Base-by-base conservation (phyloP, 2,888 invertebrate genomes). In the Melolontha melolontha region DNA sequence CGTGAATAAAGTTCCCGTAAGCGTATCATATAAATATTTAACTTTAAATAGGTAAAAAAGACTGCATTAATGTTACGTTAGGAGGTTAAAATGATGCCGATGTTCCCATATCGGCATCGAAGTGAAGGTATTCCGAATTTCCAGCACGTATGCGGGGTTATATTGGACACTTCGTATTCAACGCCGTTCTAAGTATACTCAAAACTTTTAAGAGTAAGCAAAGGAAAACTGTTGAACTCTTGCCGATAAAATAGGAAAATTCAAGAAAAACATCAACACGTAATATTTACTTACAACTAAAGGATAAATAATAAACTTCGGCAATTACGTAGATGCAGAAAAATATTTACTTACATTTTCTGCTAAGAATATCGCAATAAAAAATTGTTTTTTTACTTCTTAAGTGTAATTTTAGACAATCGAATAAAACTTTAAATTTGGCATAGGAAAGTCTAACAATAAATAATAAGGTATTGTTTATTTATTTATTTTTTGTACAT, bases 141-240 rank as follows among this genome's bases (percentile, higher is more conserved):
- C 50, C 51, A 65, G 57, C 71, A 71, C 71, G 71, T 69, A 63
- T 68, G 66, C 59, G 64, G 70, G 68, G 67, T 70, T 68, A 65
- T 71, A 68, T 71, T 68, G 71, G 70, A 64, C 68, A 70, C 71
- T 70, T 70, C 67, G 71, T 70, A 71, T 71, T 71, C 70, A 63
- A 68, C 62, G 63, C 66, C 65, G 47, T 70, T 65, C 66, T 66
- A 71, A 71, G 68, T 66, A 29, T 65, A 70, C 71, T 71, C 63
- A 55, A 70, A 71, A 71, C 66, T 71, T 71, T 71, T 70, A 70
- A 71, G 64, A 68, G 70, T 70, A 68, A 59, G 68, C 67, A 64
- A 67, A 51, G 66, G 68, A 65, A 68, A 71, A 70, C 67, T 71
- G 70, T 68, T 71, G 66, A 70, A 68, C 68, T 70, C 34, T 10